Conservation (phyloP, 2,113 vertebrate genomes). For the Aegotheles bennettii region DNA sequence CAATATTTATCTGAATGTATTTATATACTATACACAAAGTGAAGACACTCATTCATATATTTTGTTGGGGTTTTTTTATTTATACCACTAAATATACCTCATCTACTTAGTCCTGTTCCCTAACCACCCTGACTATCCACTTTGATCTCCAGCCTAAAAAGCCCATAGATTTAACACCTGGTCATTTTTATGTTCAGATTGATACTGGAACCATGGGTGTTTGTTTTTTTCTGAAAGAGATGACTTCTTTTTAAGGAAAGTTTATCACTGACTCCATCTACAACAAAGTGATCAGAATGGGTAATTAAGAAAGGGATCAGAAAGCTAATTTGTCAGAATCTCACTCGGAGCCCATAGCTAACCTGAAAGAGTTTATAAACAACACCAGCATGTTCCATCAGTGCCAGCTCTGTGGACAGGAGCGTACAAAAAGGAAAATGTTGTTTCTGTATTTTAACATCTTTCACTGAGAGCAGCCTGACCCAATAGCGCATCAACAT, state of each 20-base stretch:
- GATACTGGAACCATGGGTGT: neutral
- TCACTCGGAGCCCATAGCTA: accelerated
- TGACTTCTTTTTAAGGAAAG: neutral
- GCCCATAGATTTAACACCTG: neutral
- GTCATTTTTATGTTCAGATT: neutral
- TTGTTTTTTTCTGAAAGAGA: neutral
- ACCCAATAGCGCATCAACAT: neutral
- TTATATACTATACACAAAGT: neutral
- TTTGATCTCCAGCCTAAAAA: neutral
- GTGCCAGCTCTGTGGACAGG: neutral
- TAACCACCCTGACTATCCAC: neutral
- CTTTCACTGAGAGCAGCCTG: neutral
- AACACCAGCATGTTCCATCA: neutral
- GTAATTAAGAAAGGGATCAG: no score
- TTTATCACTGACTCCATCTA: neutral
- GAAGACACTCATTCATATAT: neutral
- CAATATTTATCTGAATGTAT: neutral
- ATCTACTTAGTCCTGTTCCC: neutral
- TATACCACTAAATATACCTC: neutral
- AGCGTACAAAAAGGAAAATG: neutral
- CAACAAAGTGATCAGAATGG: neutral
- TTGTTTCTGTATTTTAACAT: neutral
- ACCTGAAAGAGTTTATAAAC: neutral
- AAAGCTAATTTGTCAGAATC: neutral
- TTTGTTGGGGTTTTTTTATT: neutral